Percentiles rank a stretch among this genome's conserved stretches.
phyloP scores from a whole-genome alignment of 2,888 invertebrate genomes.

The Lumbricus terrestris region DNA sequence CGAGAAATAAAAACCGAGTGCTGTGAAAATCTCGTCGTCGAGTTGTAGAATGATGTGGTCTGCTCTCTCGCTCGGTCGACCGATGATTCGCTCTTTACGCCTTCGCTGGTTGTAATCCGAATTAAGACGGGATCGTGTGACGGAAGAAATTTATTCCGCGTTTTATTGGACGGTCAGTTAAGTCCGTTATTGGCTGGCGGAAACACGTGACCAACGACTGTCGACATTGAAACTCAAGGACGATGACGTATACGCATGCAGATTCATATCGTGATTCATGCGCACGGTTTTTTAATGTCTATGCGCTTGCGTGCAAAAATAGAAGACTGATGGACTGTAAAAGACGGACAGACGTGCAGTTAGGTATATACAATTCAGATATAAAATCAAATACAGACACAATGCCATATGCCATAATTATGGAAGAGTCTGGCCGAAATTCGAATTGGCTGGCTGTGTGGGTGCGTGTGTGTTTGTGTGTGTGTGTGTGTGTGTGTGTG shows the following conservation, averaged over 20 bases:
- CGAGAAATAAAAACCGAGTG: neutral
- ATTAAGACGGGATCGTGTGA: neutral
- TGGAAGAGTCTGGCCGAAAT: no score
- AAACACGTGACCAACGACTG: no score
- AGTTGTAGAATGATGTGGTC: neutral
- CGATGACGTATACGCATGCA: no score
- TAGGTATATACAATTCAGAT: neutral
- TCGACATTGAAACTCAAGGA: no score
- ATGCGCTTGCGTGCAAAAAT: no score
- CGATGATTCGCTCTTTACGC: neutral
- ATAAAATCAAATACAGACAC: neutral
- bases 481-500: no score
- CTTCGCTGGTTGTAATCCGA: no score
- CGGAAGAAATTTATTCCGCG: neutral
- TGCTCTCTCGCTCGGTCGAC: neutral
- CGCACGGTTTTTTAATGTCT: no score
- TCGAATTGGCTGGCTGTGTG: neutral
- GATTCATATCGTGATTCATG: neutral
- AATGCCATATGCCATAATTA: no score
- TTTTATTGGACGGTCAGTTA: neutral
- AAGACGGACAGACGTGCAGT: neutral
- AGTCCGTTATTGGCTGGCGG: neutral
- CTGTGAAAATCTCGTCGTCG: neutral
- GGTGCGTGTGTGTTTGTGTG: neutral
- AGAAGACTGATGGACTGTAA: neutral